Base-by-base conservation (phyloP, 2,888 invertebrate species). In the Epiperipatus broadwayi region DNA sequence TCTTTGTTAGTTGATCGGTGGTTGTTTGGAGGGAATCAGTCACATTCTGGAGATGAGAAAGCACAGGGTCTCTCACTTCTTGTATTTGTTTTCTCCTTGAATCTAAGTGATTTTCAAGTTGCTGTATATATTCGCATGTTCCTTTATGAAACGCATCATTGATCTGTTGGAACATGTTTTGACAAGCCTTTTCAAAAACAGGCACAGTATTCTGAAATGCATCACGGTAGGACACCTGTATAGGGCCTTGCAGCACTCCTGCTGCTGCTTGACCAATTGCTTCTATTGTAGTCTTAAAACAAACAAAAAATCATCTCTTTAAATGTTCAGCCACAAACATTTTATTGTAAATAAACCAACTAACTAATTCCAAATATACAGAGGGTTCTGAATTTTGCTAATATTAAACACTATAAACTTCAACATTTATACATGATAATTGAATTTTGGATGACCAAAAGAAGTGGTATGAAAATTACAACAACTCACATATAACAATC, bases 101-200 rank as follows among this genome's bases (percentile, higher is more conserved):
- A 10, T 41, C 39, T 14, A 38, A n/a, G 25, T 43, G 38, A 19
- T 34, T 44, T 10, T 46, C 44, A 8, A 30, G 46, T 73, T 71
- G n/a, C n/a, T n/a, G n/a, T n/a, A n/a, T 63, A 87, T 87, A 85
- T 61, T 91, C 87, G 55, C 75, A 76, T 5, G 87, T 81, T 38
- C 93, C 93, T 46, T 69, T 70, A 37, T 76, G 72, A 61, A 91
- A 93, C 14, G 78, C 72, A 36, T 79, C 77, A 56, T 85, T 84
- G 40, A 93, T 68, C 60, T 93, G 89, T 32, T 73, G 69, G 56
- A 89, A 85, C 69, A 93, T 77, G 53, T 73, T 73, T 51, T 75
- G 73, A 49, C 79, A 79, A 39, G 80, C 73, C 55, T 75, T 75
- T 57, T 91, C 87, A 67, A 85, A 78, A 21, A 75, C 72, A 3